phyloP scores from a whole-genome alignment of 1,140 invertebrate genomes.

The Hyposmocoma kahamanoa region DNA sequence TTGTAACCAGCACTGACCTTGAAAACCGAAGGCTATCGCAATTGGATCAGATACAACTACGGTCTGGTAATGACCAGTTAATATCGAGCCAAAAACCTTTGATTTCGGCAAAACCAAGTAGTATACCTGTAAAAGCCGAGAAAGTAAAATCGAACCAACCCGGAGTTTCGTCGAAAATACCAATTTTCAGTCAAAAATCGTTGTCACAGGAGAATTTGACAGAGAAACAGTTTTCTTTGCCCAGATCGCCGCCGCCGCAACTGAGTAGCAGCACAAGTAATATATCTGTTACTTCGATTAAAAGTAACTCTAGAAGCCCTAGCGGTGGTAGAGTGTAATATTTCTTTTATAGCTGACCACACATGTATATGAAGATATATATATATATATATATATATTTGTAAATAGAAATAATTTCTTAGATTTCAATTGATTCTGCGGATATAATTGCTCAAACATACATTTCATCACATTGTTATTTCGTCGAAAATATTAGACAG shows the following conservation, averaged over 20 bases:
- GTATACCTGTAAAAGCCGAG: slow-evolving; percentile 62
- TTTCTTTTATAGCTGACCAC: too few species aligned
- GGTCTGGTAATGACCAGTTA: slow-evolving; percentile 33
- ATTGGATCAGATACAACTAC: slow-evolving; percentile 55
- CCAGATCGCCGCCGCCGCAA: slow-evolving; percentile 48
- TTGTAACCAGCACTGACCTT: slow-evolving; percentile 62
- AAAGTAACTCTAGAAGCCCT: slow-evolving; percentile 67
- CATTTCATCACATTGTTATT: too few species aligned
- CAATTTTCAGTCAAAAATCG: slow-evolving; percentile 66
- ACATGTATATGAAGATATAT: too few species aligned
- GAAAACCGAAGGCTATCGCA: slow-evolving; percentile 68
- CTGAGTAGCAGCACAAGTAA: slow-evolving; percentile 61
- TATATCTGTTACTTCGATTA: slow-evolving; percentile 70
- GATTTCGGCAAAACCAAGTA: slow-evolving; percentile 64
- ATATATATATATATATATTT: too few species aligned
- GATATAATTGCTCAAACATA: too few species aligned
- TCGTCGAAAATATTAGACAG: too few species aligned
- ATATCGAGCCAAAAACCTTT: slow-evolving; percentile 41
- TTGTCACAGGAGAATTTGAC: slow-evolving; percentile 68
- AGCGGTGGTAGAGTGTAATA: slow-evolving; percentile 54
- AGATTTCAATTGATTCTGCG: too few species aligned
- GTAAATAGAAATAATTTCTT: too few species aligned
- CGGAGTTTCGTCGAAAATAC: slow-evolving; percentile 68
- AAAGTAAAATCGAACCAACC: slow-evolving; percentile 42
- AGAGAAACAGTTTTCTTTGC: slow-evolving; percentile 56